Base-by-base conservation (phyloP, 2,113 vertebrate genomes). In the Tautogolabrus adspersus region DNA sequence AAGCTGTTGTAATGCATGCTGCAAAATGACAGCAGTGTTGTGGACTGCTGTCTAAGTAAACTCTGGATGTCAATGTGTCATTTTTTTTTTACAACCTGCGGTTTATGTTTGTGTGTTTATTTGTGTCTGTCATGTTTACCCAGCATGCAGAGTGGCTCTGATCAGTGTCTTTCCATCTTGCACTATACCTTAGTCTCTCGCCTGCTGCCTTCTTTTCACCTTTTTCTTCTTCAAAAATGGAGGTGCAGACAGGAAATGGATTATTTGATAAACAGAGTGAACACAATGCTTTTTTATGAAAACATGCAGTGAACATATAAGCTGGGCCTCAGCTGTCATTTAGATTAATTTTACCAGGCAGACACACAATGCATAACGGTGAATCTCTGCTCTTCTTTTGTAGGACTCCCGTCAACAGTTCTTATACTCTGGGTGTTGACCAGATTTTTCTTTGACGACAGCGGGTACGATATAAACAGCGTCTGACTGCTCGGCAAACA, bases 381-480 rank as follows among this genome's bases (percentile, higher is more conserved):
- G 40, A 4, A 75, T 44, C 26, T 66, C 3, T 57, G 54, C 21
- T 77, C 23, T 77, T 66, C 16, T 0, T 5, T 82, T 75, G 10
- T 13, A 95, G 94, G 94, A 9, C 56, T 95, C 12, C 94, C 94
- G 1, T 91, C 89, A 19, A 75, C 74, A 7, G 91, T 95, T 30
- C 87, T 95, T 38, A 72, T 92, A 16, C 82, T 93, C 34, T 95
- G 94, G 94, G 92, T 93, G 58, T 66, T 95, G 81, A 91, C 88
- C 38, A 91, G 94, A 88, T 91, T 91, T 51, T 89, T 94, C 79
- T 92, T 88, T 46, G 92, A 95, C 56, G 67, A 95, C 85, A 91
- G 83, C 84, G 93, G 93, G 94, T 95, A 88, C 0, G 87, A 44
- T 51, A 26, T 34, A 40, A 44, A 40, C 21, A 15, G 12, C 11